Percentiles rank a stretch among this genome's conserved stretches.
Evolutionary conservation across 2,888 invertebrate species (phyloP).

Genomic region (Tholera decimalis): DNA sequence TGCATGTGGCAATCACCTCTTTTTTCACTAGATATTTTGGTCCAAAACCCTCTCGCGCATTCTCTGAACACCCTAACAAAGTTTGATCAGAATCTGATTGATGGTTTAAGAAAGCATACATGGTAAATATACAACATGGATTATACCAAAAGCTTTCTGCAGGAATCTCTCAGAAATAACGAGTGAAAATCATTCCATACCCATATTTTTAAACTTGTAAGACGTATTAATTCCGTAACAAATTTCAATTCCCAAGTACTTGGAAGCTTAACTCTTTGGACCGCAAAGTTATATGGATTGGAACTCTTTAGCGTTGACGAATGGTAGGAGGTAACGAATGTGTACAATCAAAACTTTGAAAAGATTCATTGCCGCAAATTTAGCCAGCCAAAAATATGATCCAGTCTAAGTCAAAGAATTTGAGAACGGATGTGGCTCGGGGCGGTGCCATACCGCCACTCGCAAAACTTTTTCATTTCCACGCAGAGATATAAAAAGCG

Average conservation of each 20-base stretch:
- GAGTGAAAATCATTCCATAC: conserved; percentile 35
- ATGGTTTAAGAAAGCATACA: too few species aligned
- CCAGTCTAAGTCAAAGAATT: conserved; percentile 77
- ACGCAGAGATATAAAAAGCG: conserved; percentile 70
- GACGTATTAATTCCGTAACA: conserved; percentile 66
- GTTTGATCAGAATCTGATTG: too few species aligned
- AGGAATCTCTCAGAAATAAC: background rate
- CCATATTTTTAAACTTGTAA: conserved; percentile 61
- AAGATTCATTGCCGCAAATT: conserved; percentile 88
- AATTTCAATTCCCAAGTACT: conserved; percentile 77
- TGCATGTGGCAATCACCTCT: too few species aligned
- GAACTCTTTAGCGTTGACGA: conserved; percentile 83
- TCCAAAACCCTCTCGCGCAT: too few species aligned
- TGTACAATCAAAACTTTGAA: conserved; percentile 89
- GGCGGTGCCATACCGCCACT: conserved; percentile 67
- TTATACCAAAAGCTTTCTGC: background rate
- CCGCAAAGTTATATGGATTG: conserved; percentile 81
- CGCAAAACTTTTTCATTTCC: conserved; percentile 76
- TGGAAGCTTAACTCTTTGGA: conserved; percentile 80
- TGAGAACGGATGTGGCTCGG: conserved; percentile 72
- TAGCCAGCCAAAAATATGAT: conserved; percentile 82
- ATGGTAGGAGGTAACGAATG: conserved; percentile 86
- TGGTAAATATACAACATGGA: too few species aligned
- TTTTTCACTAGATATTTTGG: too few species aligned
- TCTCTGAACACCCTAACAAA: too few species aligned